These are phyloP conservation scores for Lagria hirta DNA, from an alignment of 2,888 invertebrate species.

Conservation along the genomic window DNA sequence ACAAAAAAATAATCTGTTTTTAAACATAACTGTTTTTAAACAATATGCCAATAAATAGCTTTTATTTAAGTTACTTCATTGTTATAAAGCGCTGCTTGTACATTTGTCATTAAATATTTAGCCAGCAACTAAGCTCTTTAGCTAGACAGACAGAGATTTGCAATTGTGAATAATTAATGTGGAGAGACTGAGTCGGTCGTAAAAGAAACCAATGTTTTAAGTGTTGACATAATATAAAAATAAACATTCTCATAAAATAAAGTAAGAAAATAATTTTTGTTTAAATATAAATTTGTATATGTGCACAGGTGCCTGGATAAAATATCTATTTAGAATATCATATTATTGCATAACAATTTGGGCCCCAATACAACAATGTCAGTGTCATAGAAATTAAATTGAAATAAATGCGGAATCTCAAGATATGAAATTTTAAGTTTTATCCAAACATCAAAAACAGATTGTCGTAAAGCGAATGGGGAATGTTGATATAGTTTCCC, in stretches of 20 bases:
- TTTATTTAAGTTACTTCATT: no score
- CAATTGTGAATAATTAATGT: no score
- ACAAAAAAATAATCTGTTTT: no score
- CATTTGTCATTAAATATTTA: no score
- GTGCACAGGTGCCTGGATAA: constrained; percentile 43
- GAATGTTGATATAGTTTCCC: constrained; percentile 46
- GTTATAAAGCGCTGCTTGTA: no score
- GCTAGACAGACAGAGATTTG: no score
- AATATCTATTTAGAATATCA: constrained; percentile 40
- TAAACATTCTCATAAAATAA: constrained; percentile 18
- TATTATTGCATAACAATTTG: constrained; percentile 38
- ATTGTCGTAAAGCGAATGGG: constrained; percentile 51
- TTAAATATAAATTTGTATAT: constrained; percentile 38
- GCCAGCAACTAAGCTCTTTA: no score
- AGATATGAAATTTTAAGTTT: constrained; percentile 13
- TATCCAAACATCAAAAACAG: constrained; percentile 27
- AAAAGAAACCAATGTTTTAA: background rate
- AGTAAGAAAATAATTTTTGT: constrained; percentile 17
- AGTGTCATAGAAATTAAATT: constrained; percentile 23
- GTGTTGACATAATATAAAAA: constrained; percentile 23
- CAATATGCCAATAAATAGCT: no score
- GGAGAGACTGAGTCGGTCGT: no score
- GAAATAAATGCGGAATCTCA: constrained; percentile 12
- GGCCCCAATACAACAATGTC: constrained; percentile 34
- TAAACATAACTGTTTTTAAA: no score